Base-by-base conservation (phyloP, 1,140 invertebrate genomes). In the Brachionus asplanchnoidis region DNA sequence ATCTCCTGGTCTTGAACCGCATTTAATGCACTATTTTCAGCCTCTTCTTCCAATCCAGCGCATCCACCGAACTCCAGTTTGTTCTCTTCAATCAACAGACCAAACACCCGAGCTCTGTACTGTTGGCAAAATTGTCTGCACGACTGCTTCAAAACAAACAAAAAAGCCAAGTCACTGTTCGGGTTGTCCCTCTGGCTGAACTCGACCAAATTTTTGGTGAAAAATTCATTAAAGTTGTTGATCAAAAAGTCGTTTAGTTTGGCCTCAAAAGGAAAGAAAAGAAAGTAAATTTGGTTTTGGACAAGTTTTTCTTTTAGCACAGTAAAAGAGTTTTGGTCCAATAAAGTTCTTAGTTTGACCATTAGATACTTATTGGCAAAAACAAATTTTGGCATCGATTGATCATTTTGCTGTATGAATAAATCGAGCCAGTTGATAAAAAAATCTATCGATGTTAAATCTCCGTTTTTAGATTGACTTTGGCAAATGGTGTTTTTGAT, bases 131-230 rank as follows among this genome's bases (percentile, higher is more conserved):
- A 50, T 77, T 77, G 40, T 77, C 73, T 23, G 8, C 42, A 26
- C 5, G 73, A 46, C 26, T 77, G 73, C 26, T 77, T 77, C 6
- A 50, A 77, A 12, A 77, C n/a, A 46, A 50, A 23, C 42, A 77
- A 26, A 77, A 50, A 77, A 6, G 73, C 20, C 42, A 26, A 23
- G 14, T 77, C 42, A 77, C 20, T 77, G 32, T 77, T 77, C 20
- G 73, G 73, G 32, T 77, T 77, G 6, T 77, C 73, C 14, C 26
- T 46, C 46, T 50, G 73, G 26, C 20, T 26, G 23, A 53, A 50
- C 46, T 77, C 73, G 42, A 77, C n/a, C 46, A 77, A 77, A 77
- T 50, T 77, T 26, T 77, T 77, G 20, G 17, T 77, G 20, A 44
- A 77, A 20, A 50, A 14, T 26, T 46, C 42, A 50, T 77, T 28